Percentiles rank a stretch among this genome's conserved stretches.
Evolutionary conservation across 2,888 invertebrate genomes (phyloP).

Genomic region (Rhimphoctona megacephalus): DNA sequence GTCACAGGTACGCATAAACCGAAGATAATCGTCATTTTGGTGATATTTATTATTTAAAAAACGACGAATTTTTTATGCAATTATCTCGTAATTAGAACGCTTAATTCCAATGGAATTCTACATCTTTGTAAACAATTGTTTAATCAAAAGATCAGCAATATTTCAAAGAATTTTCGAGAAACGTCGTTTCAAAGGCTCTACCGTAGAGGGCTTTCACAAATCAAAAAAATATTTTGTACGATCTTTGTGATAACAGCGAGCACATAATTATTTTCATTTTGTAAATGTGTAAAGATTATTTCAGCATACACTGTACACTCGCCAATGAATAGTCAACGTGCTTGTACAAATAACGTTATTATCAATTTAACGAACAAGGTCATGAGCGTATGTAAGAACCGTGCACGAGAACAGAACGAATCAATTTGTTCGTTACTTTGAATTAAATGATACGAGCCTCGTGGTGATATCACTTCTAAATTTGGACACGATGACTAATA

Average conservation of each 20-base stretch:
- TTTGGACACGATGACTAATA: slow-evolving; percentile 15
- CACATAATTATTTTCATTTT: not conserved
- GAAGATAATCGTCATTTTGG: not conserved
- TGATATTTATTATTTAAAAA: not conserved
- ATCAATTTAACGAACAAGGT: slow-evolving; percentile 68
- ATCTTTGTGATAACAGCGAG: not conserved
- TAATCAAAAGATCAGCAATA: not conserved
- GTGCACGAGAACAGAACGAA: slow-evolving; percentile 50
- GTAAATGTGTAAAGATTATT: slow-evolving; percentile 21
- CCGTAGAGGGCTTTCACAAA: no score
- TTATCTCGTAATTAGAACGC: not conserved
- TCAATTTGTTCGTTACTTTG: slow-evolving; percentile 73
- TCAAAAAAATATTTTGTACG: not conserved
- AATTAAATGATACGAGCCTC: slow-evolving; percentile 56
- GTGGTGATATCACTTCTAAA: slow-evolving; percentile 74
- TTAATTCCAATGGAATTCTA: not conserved
- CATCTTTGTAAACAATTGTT: not conserved
- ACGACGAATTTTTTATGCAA: not conserved
- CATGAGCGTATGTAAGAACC: slow-evolving; percentile 43
- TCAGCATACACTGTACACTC: slow-evolving; percentile 3
- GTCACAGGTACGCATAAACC: not conserved
- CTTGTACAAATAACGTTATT: slow-evolving; percentile 54
- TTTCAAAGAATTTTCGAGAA: not conserved
- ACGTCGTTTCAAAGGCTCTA: no score
- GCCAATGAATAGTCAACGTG: slow-evolving; percentile 32